A percentile compares a stretch with the other conserved stretches of the same genome.
Conservation (phyloP, 1,140 invertebrate species). For the Vanessa tameamea region DNA sequence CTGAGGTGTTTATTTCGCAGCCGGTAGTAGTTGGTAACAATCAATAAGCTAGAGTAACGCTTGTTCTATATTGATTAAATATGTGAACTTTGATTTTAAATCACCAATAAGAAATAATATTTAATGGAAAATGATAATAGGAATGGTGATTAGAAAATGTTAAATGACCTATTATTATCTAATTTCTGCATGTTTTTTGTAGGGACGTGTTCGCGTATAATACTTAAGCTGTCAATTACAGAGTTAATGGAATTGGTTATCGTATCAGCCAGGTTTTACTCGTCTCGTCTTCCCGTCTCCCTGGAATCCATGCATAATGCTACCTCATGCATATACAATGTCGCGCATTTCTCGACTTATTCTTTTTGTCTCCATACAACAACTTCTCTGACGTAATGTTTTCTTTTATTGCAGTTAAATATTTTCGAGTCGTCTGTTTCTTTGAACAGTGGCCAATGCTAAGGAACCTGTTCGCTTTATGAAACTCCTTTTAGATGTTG, state of each 20-base stretch:
- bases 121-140: not conserved
- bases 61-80: too few relatives aligned
- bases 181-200: not conserved
- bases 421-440: not conserved
- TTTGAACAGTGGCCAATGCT: not conserved
- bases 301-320: slow-evolving; percentile 72
- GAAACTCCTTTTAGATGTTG: not conserved
- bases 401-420: slow-evolving; percentile 10
- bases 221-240: slow-evolving; percentile 16
- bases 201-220: not conserved
- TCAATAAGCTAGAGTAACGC: too few relatives aligned
- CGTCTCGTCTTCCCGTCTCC: slow-evolving; percentile 36
- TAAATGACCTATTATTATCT: not conserved
- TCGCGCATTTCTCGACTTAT: slow-evolving; percentile 34
- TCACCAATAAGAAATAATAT: not conserved
- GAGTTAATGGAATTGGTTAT: slow-evolving; percentile 15
- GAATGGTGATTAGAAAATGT: not conserved
- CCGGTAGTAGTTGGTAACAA: too few relatives aligned
- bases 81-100: too few relatives aligned
- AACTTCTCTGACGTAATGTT: slow-evolving; percentile 17
- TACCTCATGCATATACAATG: slow-evolving; percentile 66
- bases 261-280: slow-evolving; percentile 37
- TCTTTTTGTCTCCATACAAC: slow-evolving; percentile 29
- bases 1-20: too few relatives aligned
- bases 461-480: not conserved